Conservation (phyloP, 2,888 invertebrate genomes). For the Tetranychus piercei region DNA sequence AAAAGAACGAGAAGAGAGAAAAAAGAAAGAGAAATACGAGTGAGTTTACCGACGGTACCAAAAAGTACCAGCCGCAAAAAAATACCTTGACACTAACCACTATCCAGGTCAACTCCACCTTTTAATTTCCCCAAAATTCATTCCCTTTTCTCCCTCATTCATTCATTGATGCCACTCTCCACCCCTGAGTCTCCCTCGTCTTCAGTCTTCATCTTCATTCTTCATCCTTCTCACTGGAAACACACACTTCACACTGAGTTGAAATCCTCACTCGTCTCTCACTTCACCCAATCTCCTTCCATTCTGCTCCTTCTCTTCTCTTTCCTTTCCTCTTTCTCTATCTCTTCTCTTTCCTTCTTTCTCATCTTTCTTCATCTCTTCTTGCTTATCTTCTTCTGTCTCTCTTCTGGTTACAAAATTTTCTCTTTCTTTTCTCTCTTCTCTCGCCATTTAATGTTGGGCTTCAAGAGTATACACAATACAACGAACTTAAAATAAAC, state of each 20-base stretch:
- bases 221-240: conserved; percentile 3
- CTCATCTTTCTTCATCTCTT: not conserved
- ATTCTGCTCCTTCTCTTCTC: not conserved
- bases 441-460: conserved; percentile 10
- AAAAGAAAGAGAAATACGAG: not conserved
- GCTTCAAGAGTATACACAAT: too few species aligned
- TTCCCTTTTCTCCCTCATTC: conserved; percentile 9
- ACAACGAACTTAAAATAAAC: not conserved
- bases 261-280: not conserved
- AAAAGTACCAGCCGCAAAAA: not conserved
- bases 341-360: too few species aligned
- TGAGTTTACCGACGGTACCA: not conserved
- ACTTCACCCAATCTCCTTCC: not conserved
- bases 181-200: not conserved
- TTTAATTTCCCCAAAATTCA: not conserved
- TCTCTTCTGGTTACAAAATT: not conserved
- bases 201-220: not conserved
- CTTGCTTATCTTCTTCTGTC: conserved; percentile 1
- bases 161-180: not conserved
- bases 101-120: conserved; percentile 7
- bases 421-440: conserved; percentile 11
- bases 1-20: not conserved
- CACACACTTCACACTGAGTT: not conserved
- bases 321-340: not conserved
- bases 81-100: not conserved